Base-by-base conservation (phyloP, 2,113 vertebrate species). In the Pyrgilauda ruficollis region DNA sequence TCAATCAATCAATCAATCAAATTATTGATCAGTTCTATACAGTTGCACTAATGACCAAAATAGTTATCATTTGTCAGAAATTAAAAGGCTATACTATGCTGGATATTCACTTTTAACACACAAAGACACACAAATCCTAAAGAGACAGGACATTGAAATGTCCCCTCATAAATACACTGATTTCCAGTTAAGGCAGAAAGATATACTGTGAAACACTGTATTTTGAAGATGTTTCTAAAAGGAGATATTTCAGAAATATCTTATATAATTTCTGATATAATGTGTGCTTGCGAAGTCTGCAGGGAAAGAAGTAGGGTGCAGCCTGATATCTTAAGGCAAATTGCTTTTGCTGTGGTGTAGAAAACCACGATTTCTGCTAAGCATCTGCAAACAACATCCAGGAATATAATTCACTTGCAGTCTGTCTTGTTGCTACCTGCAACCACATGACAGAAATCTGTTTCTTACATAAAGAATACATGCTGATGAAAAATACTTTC, bases 221-320 rank as follows among this genome's bases (percentile, higher is more conserved):
- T 52, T 87, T 56, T 46, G 26, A 84, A 58, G 2, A n/a, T 31
- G 4, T 31, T 81, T 76, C 68, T 58, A 37, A 88, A 93, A 80
- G 19, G 30, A 88, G 7, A 18, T 58, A 43, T 30, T 87, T 90
- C 11, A 30, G 64, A 66, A 70, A 62, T 20, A 10, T 22, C 17
- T 44, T 49, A 3, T 46, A 2, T 27, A 47, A 76, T 2, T 52
- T 62, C 35, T 53, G 27, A 44, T 58, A n/a, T 43, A 67, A 77
- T 2, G 0, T 49, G 7, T 43, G 7, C 28, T 76, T 73, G 68
- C 3, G 47, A 91, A 81, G 9, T 24, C 20, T 81, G 11, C 0
- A 3, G 30, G 28, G 47, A 58, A 72, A 63, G 23, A 81, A n/a
- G 22, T 14, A 64, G 13, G 13, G 7, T 41, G 9, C 33, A 76